phyloP scores from a whole-genome alignment of 2,888 invertebrate species.

The Glyphotaelius pellucidus region DNA sequence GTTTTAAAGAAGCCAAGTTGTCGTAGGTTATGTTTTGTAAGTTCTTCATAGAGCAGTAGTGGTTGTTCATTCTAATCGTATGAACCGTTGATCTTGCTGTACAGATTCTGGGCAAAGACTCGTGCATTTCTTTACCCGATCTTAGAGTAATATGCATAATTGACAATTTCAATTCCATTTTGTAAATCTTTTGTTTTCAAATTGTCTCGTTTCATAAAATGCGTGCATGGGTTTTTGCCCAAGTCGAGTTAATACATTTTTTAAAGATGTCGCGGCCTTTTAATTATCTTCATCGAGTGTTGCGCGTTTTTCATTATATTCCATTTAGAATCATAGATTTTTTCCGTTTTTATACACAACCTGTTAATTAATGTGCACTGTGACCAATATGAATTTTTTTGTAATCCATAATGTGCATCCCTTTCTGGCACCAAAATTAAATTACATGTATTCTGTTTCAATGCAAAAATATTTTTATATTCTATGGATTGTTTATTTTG shows the following conservation, averaged over 20 bases:
- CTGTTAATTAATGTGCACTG: background rate
- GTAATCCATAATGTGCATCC: background rate
- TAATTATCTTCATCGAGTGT: background rate
- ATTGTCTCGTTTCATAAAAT: constrained; percentile 41
- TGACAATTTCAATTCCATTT: constrained; percentile 36
- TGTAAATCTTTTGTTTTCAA: background rate
- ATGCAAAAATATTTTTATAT: constrained; percentile 5
- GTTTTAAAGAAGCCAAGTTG: constrained; percentile 45
- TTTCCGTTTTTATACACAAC: constrained; percentile 25
- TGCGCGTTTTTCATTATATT: constrained; percentile 33
- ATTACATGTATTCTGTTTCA: constrained; percentile 8
- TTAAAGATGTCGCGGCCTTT: background rate
- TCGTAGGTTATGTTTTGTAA: constrained; percentile 12
- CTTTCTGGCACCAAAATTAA: background rate
- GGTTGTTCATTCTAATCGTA: background rate
- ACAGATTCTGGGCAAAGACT: background rate
- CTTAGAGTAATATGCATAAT: constrained; percentile 18
- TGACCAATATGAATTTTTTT: background rate
- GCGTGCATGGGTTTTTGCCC: constrained; percentile 23
- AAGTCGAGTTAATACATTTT: background rate
- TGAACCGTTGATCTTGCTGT: background rate
- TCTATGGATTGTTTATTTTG: background rate
- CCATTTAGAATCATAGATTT: constrained; percentile 33
- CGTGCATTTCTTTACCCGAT: constrained; percentile 27
- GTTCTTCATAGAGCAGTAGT: background rate